Evolutionary conservation across 1,140 invertebrate genomes (phyloP), one percentile per base, ranked within the genome.

Genomic region (Aradophagus sp.): DNA sequence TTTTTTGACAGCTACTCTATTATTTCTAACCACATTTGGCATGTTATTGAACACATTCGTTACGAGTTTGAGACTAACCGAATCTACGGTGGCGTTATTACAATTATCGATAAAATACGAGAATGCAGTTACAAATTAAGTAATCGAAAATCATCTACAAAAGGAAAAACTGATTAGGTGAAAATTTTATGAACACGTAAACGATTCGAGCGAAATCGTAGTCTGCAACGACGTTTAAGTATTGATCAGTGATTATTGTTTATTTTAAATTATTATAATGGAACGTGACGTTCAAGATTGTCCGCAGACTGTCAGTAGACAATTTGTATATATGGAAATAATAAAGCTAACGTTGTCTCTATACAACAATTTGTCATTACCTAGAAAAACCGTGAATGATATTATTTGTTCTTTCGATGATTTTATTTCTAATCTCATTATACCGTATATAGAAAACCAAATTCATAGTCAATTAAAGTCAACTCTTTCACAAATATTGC

Each of bases 391-490:
- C 0, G 38, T 63, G 11, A 16, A 58, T 36, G 42, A 55, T 12
- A 29, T 63, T 26, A 31, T 71, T 26, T 11, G 5, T 6, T 10
- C 2, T 5, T 55, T 72, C 13, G 12, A 41, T 10, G 39, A 52
- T 52, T 72, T 61, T 35, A 47, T 58, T 52, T 48, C 34, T 6
- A 34, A 55, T 11, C 7, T 56, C n/a, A 53, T 67, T 27, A 55
- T 56, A 20, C 55, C 55, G 10, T 66, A 42, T 35, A 12, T 72
- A 2, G 14, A 67, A 44, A 32, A 2, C 35, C 11, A 61, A 61
- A 44, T 72, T 13, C 41, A 55, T 39, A 56, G 20, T 3, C 8
- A 56, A 10, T 29, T 68, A 17, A 38, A 39, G 11, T 38, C 42
- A 29, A 7, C 12, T 1, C 8, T 29, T 17, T 8, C 23, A 20